Evolutionary conservation across 2,888 invertebrate genomes (phyloP).

Genomic region (Polymixis lichenea): DNA sequence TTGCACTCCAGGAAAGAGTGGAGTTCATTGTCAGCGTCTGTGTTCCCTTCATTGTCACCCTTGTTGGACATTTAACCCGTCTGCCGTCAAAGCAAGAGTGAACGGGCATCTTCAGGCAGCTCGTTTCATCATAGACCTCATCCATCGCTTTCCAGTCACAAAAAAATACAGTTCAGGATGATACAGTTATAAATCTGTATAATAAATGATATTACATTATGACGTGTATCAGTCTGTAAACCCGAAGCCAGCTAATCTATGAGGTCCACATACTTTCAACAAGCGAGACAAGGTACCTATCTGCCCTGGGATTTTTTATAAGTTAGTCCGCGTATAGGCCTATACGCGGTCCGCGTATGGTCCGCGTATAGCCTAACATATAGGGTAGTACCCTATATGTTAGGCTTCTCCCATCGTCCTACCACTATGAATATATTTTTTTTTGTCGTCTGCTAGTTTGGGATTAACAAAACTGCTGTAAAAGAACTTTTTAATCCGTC

Average conservation of each 20-base stretch:
- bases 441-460: neutral
- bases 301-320: no score
- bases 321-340: neutral
- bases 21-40: neutral
- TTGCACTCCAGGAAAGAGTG: neutral
- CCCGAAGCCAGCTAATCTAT: neutral
- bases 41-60: neutral
- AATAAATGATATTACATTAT: neutral
- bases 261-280: neutral
- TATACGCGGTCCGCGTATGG: no score
- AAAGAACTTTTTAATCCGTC: neutral
- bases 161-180: neutral
- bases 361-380: no score
- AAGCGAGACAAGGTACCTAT: neutral
- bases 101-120: neutral
- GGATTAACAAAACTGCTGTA: neutral
- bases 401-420: neutral
- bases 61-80: no score
- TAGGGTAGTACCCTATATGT: neutral
- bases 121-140: neutral
- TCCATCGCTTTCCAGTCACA: no score
- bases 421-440: neutral
- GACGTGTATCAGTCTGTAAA: no score
- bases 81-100: neutral
- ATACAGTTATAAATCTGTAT: neutral